phyloP scores from a whole-genome alignment of 2,888 invertebrate genomes.

The Drosophila macrospina region DNA sequence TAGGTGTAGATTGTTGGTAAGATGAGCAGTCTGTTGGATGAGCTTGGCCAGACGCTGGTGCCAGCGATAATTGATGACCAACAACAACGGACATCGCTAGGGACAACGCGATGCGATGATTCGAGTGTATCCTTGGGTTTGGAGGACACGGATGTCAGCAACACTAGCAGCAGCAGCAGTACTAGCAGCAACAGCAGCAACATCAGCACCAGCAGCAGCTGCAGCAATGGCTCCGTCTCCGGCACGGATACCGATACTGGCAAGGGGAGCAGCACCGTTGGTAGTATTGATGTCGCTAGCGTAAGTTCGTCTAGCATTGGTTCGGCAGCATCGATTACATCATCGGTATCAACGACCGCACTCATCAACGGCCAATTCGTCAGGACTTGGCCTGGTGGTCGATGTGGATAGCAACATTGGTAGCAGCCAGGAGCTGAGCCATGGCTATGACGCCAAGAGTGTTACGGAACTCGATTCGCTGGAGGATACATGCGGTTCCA shows the following conservation, averaged over 20 bases:
- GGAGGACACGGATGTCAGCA: slow-evolving; percentile 65
- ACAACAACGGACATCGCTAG: slow-evolving; percentile 23
- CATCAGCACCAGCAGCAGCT: slow-evolving; percentile 50
- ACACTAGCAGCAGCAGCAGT: slow-evolving; percentile 65
- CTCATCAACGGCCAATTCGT: slow-evolving; percentile 50
- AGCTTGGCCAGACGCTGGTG: slow-evolving; percentile 50
- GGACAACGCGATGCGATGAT: slow-evolving; percentile 57
- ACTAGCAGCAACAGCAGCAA: slow-evolving; percentile 47
- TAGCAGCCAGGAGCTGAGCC: slow-evolving; percentile 68
- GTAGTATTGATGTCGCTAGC: slow-evolving; percentile 63
- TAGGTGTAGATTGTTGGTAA: slow-evolving; percentile 24
- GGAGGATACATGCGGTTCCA: slow-evolving; percentile 83
- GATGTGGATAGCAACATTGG: slow-evolving; percentile 67
- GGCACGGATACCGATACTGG: slow-evolving; percentile 69
- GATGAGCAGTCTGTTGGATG: slow-evolving; percentile 56
- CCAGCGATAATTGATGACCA: slow-evolving; percentile 38
- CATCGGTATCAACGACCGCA: slow-evolving; percentile 51
- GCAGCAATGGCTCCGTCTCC: slow-evolving; percentile 50
- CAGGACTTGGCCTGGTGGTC: slow-evolving; percentile 73
- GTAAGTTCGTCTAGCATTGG: slow-evolving; percentile 67
- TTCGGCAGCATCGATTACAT: slow-evolving; percentile 61
- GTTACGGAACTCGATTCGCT: slow-evolving; percentile 83
- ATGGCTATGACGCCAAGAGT: slow-evolving; percentile 79
- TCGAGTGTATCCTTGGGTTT: slow-evolving; percentile 53
- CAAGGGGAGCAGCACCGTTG: slow-evolving; percentile 63